A percentile compares a stretch with the other conserved stretches of the same genome.
Conservation (phyloP, 2,113 vertebrate genomes). For the Delphinapterus leucas region DNA sequence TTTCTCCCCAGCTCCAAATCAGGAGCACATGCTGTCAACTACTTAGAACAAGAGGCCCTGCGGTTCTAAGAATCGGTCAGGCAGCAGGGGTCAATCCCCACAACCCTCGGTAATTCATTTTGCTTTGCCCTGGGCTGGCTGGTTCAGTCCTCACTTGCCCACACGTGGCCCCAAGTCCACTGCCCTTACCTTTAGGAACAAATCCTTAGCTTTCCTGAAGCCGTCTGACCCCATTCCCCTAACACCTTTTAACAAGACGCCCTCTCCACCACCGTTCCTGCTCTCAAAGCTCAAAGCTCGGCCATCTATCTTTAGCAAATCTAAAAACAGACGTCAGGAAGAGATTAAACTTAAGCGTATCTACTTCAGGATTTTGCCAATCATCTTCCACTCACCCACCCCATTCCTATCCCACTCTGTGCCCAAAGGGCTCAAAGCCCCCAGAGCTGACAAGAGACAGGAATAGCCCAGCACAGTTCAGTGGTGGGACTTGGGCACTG, state of each 20-base stretch:
- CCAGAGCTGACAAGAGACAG: not conserved
- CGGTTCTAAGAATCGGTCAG: not conserved
- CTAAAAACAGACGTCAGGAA: constrained; percentile 23
- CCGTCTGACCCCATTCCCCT: not conserved
- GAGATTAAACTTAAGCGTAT: not conserved
- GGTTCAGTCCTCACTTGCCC: not conserved
- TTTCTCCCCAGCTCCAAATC: not conserved
- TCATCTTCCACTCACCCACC: not conserved
- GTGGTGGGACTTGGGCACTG: not conserved
- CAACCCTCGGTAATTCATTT: not conserved
- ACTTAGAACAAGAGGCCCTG: not conserved
- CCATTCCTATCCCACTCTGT: not conserved
- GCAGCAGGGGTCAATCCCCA: not conserved
- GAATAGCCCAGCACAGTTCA: not conserved
- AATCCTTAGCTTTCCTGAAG: constrained; percentile 4
- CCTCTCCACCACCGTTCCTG: not conserved
- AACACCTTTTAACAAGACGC: not conserved
- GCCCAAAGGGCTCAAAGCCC: not conserved
- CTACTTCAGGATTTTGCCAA: not conserved
- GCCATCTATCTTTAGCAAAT: constrained; percentile 27
- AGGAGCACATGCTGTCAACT: not conserved
- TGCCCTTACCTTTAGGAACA: not conserved
- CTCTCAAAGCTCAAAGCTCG: not conserved
- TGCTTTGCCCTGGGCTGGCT: not conserved
- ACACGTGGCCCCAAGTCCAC: not conserved